Evolutionary conservation across 2,113 vertebrate genomes (phyloP).

Genomic region (Petrocephalus zakoni): DNA sequence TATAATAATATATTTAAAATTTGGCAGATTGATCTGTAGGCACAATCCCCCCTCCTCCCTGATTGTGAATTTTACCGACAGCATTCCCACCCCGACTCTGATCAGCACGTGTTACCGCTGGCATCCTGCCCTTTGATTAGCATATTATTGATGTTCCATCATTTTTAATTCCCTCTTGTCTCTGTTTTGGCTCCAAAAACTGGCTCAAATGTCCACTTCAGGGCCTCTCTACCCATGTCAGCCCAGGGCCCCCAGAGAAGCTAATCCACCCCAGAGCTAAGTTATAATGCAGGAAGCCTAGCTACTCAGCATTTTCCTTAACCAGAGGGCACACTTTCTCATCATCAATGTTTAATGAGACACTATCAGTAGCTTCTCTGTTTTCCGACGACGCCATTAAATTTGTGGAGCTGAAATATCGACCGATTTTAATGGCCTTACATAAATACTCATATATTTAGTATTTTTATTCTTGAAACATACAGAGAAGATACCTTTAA

Average conservation of each 20-base stretch:
- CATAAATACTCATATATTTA: background rate
- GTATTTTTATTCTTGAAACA: background rate
- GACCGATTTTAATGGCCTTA: background rate
- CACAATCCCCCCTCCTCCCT: background rate
- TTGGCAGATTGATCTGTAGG: background rate
- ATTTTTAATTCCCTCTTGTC: background rate
- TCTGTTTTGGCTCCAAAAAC: background rate
- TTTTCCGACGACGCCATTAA: background rate
- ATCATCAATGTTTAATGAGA: background rate
- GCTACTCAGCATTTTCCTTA: background rate
- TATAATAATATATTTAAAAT: background rate
- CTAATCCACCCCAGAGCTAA: background rate
- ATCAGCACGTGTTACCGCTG: background rate
- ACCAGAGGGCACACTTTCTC: background rate
- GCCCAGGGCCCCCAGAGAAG: background rate
- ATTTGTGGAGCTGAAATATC: background rate
- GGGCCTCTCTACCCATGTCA: background rate
- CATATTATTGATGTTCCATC: background rate
- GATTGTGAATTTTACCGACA: background rate
- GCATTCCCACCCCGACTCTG: background rate
- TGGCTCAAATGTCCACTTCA: background rate
- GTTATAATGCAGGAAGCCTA: background rate
- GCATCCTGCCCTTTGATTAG: background rate
- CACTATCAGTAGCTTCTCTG: background rate
- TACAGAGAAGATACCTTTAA: background rate